These are phyloP conservation scores for Scomberomorus guttatus DNA, from an alignment of 2,797 vertebrate species.

Conservation along the genomic window DNA sequence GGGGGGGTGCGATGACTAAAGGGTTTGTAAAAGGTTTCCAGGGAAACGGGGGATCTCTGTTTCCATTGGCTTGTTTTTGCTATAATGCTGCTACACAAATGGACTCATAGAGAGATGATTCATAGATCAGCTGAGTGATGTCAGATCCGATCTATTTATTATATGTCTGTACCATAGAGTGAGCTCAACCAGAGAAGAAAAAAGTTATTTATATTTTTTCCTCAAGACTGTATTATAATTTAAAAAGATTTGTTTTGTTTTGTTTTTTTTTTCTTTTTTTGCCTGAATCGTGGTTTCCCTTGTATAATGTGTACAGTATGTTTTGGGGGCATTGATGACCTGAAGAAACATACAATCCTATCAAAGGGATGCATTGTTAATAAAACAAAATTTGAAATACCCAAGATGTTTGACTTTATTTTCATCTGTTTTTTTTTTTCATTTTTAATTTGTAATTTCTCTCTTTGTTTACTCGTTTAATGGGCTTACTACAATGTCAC, in stretches of 20 bases:
- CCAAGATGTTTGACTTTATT: slow-evolving; percentile 29
- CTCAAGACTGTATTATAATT: slow-evolving; percentile 96
- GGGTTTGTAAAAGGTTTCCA: slow-evolving; percentile 78
- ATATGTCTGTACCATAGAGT: slow-evolving; percentile 97
- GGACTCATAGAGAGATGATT: slow-evolving; percentile 91
- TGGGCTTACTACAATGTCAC: not conserved
- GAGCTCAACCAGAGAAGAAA: slow-evolving; percentile 89
- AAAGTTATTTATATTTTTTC: slow-evolving; percentile 99
- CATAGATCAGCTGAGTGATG: slow-evolving; percentile 94
- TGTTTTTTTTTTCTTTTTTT: slow-evolving; percentile 89
- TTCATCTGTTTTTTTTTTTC: not conserved
- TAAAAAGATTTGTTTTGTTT: slow-evolving; percentile 90
- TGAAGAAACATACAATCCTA: slow-evolving; percentile 93
- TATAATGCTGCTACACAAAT: slow-evolving; percentile 96
- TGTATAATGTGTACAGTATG: slow-evolving; percentile 97
- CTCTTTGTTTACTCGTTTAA: not conserved
- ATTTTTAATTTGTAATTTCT: not conserved
- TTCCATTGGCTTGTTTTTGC: slow-evolving; percentile 86
- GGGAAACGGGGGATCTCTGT: slow-evolving; percentile 77
- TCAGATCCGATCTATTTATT: slow-evolving; percentile 96
- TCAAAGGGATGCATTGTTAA: slow-evolving; percentile 98
- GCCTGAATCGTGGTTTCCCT: slow-evolving; percentile 90
- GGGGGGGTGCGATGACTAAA: slow-evolving; percentile 58
- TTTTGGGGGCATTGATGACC: slow-evolving; percentile 92
- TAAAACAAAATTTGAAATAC: slow-evolving; percentile 90